These are phyloP conservation scores for Halichoerus grypus DNA, from an alignment of 2,113 vertebrate genomes.

Conservation along the genomic window DNA sequence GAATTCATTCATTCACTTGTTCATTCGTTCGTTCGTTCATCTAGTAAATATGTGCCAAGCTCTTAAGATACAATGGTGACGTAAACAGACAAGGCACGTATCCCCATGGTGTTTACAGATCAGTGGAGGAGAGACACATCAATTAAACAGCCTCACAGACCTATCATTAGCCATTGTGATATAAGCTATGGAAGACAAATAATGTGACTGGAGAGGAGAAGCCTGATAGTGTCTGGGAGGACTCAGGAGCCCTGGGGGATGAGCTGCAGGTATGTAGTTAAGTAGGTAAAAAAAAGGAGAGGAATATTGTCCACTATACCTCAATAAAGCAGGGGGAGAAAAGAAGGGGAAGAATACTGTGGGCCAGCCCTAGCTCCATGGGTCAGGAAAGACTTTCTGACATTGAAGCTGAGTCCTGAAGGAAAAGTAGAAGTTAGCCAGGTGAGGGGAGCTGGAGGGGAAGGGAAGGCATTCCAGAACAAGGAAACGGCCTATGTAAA, in stretches of 20 bases:
- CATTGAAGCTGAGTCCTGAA: not conserved
- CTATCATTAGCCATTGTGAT: slow-evolving; percentile 28
- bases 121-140: not conserved
- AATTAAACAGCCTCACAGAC: slow-evolving; percentile 21
- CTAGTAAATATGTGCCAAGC: slow-evolving; percentile 44
- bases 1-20: slow-evolving; percentile 25
- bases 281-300: not conserved
- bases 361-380: not conserved
- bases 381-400: not conserved
- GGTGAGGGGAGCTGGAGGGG: not conserved
- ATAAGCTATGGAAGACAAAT: slow-evolving; percentile 38
- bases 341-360: not conserved
- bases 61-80: slow-evolving; percentile 35
- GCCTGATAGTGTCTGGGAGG: not conserved
- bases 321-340: not conserved
- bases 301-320: not conserved
- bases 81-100: slow-evolving; percentile 23
- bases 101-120: not conserved
- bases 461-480: not conserved
- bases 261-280: not conserved
- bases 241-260: not conserved
- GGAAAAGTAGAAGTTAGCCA: not conserved
- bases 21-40: slow-evolving; percentile 29
- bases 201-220: not conserved
- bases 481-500: slow-evolving; percentile 7